Conservation (phyloP, 2,113 vertebrate species). For the Nothobranchius kuhntae region DNA sequence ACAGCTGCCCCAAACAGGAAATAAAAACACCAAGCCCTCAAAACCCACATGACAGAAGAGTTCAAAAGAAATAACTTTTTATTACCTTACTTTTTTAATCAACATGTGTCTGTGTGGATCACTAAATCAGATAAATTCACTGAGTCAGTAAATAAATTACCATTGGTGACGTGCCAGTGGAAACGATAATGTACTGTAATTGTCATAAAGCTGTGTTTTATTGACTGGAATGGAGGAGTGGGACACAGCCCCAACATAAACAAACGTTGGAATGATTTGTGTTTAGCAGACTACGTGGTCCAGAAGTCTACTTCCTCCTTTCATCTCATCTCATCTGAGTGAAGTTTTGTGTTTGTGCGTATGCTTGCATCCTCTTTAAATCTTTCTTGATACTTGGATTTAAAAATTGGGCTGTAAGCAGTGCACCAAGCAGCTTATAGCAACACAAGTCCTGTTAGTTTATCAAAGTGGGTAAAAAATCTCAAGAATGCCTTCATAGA, state of each 20-base stretch:
- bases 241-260: slow-evolving; percentile 68
- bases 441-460: slow-evolving; percentile 4
- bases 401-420: slow-evolving; percentile 13
- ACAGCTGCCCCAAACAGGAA: slow-evolving; percentile 32
- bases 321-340: slow-evolving; percentile 46
- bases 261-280: slow-evolving; percentile 64
- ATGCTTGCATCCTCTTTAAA: slow-evolving; percentile 30
- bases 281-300: slow-evolving; percentile 56
- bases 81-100: slow-evolving; percentile 33
- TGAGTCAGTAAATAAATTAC: slow-evolving; percentile 50
- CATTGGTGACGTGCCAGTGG: slow-evolving; percentile 32
- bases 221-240: slow-evolving; percentile 46
- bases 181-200: slow-evolving; percentile 60
- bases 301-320: slow-evolving; percentile 47
- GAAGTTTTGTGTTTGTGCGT: slow-evolving; percentile 49
- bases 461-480: background rate
- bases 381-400: slow-evolving; percentile 36
- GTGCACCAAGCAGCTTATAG: slow-evolving; percentile 14
- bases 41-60: slow-evolving; percentile 51
- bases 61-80: slow-evolving; percentile 47
- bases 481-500: no score
- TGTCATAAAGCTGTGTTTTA: slow-evolving; percentile 68
- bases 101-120: slow-evolving; percentile 14
- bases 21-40: slow-evolving; percentile 45
- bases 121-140: slow-evolving; percentile 42